phyloP scores from a whole-genome alignment of 2,888 invertebrate genomes.

The Autographa gamma region DNA sequence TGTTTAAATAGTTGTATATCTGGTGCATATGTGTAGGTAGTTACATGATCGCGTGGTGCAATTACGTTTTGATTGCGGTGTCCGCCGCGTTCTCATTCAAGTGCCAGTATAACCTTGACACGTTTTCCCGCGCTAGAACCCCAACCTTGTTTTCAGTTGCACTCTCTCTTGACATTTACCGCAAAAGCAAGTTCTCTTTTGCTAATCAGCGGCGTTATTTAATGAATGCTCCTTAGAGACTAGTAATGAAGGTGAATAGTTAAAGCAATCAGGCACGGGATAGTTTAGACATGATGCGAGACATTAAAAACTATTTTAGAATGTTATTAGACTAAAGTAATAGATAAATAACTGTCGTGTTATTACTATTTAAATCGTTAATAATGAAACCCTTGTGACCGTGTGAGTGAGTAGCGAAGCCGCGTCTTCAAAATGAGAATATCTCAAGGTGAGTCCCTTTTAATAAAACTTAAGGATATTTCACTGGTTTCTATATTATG shows the following conservation, averaged over 20 bases:
- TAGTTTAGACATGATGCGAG: slow-evolving; percentile 42
- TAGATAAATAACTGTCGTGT: slow-evolving; percentile 40
- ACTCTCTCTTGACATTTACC: slow-evolving; percentile 84
- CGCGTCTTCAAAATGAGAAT: slow-evolving; percentile 77
- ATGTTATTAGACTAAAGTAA: slow-evolving; percentile 36
- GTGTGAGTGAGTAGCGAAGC: slow-evolving; percentile 61
- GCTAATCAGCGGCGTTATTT: slow-evolving; percentile 68
- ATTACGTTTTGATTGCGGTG: slow-evolving; percentile 72
- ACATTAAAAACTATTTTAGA: slow-evolving; percentile 44
- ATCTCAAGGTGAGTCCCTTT: slow-evolving; percentile 72
- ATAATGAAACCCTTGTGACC: slow-evolving; percentile 76
- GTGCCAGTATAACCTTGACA: slow-evolving; percentile 86
- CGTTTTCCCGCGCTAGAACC: slow-evolving; percentile 84
- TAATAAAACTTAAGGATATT: slow-evolving; percentile 22
- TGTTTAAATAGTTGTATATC: slow-evolving; percentile 38
- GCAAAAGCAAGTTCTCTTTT: slow-evolving; percentile 74
- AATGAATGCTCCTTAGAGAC: slow-evolving; percentile 39
- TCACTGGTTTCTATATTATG: not conserved
- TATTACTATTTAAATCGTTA: slow-evolving; percentile 46
- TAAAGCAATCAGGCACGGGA: slow-evolving; percentile 25
- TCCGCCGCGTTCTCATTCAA: slow-evolving; percentile 76
- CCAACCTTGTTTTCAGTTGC: slow-evolving; percentile 84
- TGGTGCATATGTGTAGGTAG: slow-evolving; percentile 60
- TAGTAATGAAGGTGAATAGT: slow-evolving; percentile 35
- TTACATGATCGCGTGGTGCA: slow-evolving; percentile 61